Evolutionary conservation across 2,797 vertebrate genomes (phyloP), one percentile per base, ranked within the genome.

Genomic region (Scyliorhinus canicula): DNA sequence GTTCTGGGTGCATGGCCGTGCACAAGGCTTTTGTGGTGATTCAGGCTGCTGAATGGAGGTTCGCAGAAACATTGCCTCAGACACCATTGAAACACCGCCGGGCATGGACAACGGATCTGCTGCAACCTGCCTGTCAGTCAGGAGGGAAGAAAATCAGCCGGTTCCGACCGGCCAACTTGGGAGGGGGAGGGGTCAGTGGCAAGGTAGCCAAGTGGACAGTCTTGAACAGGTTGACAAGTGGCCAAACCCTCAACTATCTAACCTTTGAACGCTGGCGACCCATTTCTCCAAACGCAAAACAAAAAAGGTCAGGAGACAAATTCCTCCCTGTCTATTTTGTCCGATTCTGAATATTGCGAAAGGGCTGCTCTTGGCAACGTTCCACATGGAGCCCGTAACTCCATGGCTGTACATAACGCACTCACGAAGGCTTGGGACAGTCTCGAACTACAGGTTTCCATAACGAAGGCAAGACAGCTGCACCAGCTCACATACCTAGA

Each of bases 401-500:
- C 26, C 5, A 79, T 40, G 0, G n/a, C 21, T 82, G 6, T 40
- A 47, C 79, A 47, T 2, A 47, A 6, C 6, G 47, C 79, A 26
- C 21, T 6, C 79, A 47, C 14, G 28, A 14, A 16, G 55, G 52
- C 50, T 55, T 31, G 12, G n/a, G 50, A 35, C 26, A 35, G 9
- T 55, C 50, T 35, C 55, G 50, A 2, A 35, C 50, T 47, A 47
- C 79, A 47, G 79, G 47, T 82, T 82, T 47, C 21, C 12, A 26
- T 1, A 44, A 63, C 4, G 60, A 91, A 60, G 55, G 28, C 65
- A 71, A 69, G 44, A 69, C 31, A 74, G 5, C 28, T 52, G 0
- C 21, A 74, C 14, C 28, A 52, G 65, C 14, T 95, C 14, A 50
- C 60, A 21, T 79, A 95, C 95, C 95, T 88, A 79, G 86, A 47